Evolutionary conservation across 2,888 invertebrate species (phyloP).

Genomic region (Agrotis exclamationis): DNA sequence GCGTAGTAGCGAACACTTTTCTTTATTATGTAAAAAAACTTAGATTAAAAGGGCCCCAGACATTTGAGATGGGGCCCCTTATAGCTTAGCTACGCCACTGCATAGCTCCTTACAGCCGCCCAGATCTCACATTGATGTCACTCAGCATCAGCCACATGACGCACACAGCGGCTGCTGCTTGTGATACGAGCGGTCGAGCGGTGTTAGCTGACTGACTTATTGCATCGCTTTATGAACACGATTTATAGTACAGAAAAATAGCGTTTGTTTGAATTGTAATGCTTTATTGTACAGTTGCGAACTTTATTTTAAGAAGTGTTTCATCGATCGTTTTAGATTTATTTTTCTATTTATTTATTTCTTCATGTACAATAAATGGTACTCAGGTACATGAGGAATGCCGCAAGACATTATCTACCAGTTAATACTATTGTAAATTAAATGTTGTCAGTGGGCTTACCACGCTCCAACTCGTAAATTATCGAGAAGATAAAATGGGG

Average conservation of each 20-base stretch:
- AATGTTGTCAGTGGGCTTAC: too few species aligned
- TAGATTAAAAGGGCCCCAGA: too few species aligned
- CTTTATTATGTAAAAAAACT: too few species aligned
- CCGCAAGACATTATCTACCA: too few species aligned
- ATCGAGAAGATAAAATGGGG: too few species aligned
- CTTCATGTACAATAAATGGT: too few species aligned
- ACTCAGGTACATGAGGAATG: too few species aligned
- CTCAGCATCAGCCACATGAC: neutral
- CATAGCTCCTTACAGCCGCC: neutral
- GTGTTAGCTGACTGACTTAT: conserved; percentile 17
- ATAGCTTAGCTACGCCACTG: neutral
- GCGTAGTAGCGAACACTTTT: too few species aligned
- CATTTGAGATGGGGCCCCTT: neutral
- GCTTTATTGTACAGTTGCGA: neutral
- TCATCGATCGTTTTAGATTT: too few species aligned
- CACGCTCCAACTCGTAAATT: too few species aligned
- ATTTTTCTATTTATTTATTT: too few species aligned
- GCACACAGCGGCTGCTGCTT: neutral
- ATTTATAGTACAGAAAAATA: conserved; percentile 7
- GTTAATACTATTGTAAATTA: too few species aligned
- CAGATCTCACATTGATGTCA: neutral
- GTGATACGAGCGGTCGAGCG: neutral
- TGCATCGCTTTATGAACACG: neutral
- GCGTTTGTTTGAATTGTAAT: conserved; percentile 4
- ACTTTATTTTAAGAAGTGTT: neutral